A percentile compares a stretch with the other conserved stretches of the same genome.
Evolutionary conservation across 2,797 vertebrate species (phyloP).

Genomic region (Sebastes nivosus): DNA sequence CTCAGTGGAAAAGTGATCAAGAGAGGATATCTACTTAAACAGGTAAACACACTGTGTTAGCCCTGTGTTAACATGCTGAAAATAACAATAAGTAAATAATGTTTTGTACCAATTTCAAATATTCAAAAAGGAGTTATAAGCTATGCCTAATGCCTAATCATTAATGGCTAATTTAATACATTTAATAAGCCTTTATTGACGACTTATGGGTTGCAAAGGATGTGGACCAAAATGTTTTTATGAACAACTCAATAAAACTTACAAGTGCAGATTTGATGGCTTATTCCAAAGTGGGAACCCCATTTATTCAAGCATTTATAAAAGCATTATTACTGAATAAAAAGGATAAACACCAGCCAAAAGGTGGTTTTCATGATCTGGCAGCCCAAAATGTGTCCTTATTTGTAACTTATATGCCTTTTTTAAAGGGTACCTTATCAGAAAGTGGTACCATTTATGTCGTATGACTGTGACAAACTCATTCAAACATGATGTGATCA

Average conservation of each 20-base stretch:
- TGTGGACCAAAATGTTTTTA: background rate
- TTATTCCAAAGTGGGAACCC: background rate
- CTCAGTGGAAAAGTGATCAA: conserved; percentile 90
- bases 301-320: background rate
- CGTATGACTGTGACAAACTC: background rate
- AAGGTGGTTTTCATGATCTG: background rate
- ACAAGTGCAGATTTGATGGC: background rate
- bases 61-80: background rate
- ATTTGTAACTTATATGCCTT: background rate
- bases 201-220: background rate
- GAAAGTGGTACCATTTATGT: background rate
- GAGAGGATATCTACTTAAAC: conserved; percentile 93
- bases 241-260: background rate
- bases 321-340: background rate
- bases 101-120: background rate
- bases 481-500: background rate
- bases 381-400: background rate
- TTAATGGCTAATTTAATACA: background rate
- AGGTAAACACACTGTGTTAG: conserved; percentile 78
- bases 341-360: background rate
- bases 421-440: background rate
- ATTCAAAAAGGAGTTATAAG: background rate
- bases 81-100: background rate
- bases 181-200: background rate
- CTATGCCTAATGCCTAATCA: background rate